Evolutionary conservation across 2,113 vertebrate species (phyloP).

Genomic region (Anguilla japonica): DNA sequence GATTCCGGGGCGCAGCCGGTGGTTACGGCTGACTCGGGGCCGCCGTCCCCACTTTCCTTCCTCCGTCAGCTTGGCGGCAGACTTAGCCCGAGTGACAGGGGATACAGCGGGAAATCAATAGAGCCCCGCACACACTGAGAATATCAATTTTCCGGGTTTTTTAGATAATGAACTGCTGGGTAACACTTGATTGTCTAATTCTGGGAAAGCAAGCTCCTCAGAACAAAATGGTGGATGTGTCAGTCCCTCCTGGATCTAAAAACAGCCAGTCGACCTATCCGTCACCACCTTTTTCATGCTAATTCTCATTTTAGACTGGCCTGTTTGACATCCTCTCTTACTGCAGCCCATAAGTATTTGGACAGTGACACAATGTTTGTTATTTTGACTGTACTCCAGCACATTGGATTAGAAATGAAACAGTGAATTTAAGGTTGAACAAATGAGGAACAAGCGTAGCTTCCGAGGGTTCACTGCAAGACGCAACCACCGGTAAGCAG

Average conservation of each 20-base stretch:
- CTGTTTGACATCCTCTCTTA: neutral
- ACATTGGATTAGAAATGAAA: too few species aligned
- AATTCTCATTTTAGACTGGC: conserved; percentile 8
- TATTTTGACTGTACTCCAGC: too few species aligned
- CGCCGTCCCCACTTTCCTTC: neutral
- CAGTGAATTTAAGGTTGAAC: too few species aligned
- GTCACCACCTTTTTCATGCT: neutral
- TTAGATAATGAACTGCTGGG: conserved; percentile 33
- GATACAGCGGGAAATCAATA: conserved; percentile 29
- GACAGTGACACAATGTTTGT: too few species aligned
- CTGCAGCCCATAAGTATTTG: too few species aligned
- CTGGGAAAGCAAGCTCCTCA: conserved; percentile 13
- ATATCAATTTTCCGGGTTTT: conserved; percentile 31
- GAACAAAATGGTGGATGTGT: conserved; percentile 1
- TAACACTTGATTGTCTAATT: conserved; percentile 18
- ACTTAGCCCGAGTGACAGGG: conserved; percentile 28
- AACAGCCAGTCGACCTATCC: neutral
- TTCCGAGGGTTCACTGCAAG: too few species aligned
- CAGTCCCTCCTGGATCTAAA: conserved; percentile 5
- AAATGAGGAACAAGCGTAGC: too few species aligned
- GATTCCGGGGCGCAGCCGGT: conserved; percentile 18
- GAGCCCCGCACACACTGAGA: neutral
- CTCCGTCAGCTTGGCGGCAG: neutral
- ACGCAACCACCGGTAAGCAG: too few species aligned
- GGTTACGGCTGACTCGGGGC: conserved; percentile 5